phyloP scores from a whole-genome alignment of 2,113 vertebrate genomes.

The Pseudonaja textilis region DNA sequence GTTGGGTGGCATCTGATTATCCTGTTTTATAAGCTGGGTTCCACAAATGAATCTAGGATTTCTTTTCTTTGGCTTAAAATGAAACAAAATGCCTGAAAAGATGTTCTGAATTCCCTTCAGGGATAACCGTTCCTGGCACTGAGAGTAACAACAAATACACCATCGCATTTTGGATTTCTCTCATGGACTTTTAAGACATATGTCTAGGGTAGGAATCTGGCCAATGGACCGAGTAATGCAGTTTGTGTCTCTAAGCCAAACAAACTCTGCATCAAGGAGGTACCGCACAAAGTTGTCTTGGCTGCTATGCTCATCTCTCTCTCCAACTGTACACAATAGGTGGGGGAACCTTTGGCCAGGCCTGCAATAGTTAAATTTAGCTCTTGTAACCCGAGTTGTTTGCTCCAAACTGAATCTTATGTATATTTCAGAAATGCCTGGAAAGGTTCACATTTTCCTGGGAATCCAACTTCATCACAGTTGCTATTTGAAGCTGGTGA shows the following conservation, averaged over 20 bases:
- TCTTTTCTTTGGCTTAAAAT: not conserved
- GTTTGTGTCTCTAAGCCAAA: not conserved
- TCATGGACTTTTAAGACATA: not conserved
- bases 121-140: not conserved
- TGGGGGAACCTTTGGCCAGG: not conserved
- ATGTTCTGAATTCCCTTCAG: not conserved
- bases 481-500: not conserved
- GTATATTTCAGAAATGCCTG: not conserved
- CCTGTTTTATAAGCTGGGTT: not conserved
- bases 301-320: not conserved
- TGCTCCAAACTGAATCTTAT: not conserved
- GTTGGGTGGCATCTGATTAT: not conserved
- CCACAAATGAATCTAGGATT: not conserved
- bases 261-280: not conserved
- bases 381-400: not conserved
- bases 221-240: not conserved
- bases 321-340: not conserved
- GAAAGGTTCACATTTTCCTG: not conserved
- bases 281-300: not conserved
- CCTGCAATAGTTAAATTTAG: not conserved
- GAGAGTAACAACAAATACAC: too few relatives aligned
- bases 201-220: too few relatives aligned
- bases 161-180: not conserved
- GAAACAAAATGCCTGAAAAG: not conserved
- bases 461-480: not conserved